Evolutionary conservation across 2,888 invertebrate genomes (phyloP).

Genomic region (Troides helena): DNA sequence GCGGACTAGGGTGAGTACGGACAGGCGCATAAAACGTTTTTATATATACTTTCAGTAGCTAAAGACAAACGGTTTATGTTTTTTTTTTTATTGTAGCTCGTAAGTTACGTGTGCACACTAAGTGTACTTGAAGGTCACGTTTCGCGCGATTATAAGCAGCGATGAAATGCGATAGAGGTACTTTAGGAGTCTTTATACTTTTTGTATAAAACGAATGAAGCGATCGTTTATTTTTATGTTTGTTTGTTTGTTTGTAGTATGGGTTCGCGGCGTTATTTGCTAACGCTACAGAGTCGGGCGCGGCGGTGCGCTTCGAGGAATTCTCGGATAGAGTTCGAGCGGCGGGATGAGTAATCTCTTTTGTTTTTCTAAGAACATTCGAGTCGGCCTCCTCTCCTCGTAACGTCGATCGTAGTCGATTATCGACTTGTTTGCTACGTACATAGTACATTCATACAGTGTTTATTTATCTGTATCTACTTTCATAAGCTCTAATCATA

Average conservation of each 20-base stretch:
- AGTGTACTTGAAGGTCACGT: not conserved
- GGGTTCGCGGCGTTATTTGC: constrained; percentile 41
- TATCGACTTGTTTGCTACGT: constrained; percentile 61
- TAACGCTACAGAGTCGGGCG: constrained; percentile 54
- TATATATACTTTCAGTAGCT: constrained; percentile 35
- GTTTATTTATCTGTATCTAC: constrained; percentile 4
- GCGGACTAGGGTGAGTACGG: constrained; percentile 67
- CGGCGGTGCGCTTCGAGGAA: constrained; percentile 66
- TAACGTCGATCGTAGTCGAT: constrained; percentile 50
- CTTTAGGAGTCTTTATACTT: constrained; percentile 17
- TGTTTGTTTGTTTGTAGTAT: constrained; percentile 21
- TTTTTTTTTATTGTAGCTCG: not conserved
- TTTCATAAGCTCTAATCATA: too few species aligned
- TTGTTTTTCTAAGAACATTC: constrained; percentile 74
- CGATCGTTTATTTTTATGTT: constrained; percentile 27
- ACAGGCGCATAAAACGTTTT: constrained; percentile 48
- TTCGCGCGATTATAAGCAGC: constrained; percentile 11
- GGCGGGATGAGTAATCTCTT: constrained; percentile 77
- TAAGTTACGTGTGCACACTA: not conserved
- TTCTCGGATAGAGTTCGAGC: constrained; percentile 76
- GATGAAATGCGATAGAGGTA: constrained; percentile 25
- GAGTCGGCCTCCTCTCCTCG: constrained; percentile 42
- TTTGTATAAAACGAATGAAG: constrained; percentile 5
- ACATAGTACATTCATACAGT: constrained; percentile 22
- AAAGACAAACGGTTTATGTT: constrained; percentile 9